Percentiles rank a stretch among this genome's conserved stretches.
Conservation (phyloP, 2,113 vertebrate genomes). For the Sorex fumeus region DNA sequence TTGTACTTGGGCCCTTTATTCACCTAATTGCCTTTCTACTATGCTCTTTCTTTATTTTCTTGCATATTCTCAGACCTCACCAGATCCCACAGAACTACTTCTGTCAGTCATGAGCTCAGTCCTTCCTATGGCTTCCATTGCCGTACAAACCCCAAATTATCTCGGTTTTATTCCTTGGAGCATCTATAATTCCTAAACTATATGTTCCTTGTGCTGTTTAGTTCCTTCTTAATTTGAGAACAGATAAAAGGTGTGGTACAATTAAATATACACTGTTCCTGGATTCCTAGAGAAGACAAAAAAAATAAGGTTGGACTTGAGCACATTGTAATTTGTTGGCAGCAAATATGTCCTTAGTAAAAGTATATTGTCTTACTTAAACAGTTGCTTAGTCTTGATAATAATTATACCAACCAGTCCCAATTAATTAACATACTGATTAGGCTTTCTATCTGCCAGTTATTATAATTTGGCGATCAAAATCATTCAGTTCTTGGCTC, state of each 20-base stretch:
- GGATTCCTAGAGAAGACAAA: slow-evolving; percentile 42
- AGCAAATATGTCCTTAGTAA: slow-evolving; percentile 9
- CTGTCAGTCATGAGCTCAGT: not conserved
- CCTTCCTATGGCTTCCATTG: not conserved
- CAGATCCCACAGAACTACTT: not conserved
- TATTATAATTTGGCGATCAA: slow-evolving; percentile 30
- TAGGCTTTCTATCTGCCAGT: slow-evolving; percentile 57
- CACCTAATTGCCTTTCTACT: not conserved
- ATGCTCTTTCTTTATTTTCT: not conserved
- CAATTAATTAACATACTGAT: slow-evolving; percentile 41
- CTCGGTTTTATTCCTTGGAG: slow-evolving; percentile 3
- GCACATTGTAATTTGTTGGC: slow-evolving; percentile 30
- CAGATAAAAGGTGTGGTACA: slow-evolving; percentile 32
- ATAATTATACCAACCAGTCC: slow-evolving; percentile 15
- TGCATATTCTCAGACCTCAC: not conserved
- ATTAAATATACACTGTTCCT: slow-evolving; percentile 30
- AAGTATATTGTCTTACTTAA: slow-evolving; percentile 51
- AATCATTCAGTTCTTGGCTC: not conserved
- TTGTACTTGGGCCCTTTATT: not conserved
- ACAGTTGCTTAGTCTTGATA: slow-evolving; percentile 45
- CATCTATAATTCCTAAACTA: not conserved
- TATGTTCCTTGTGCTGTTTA: slow-evolving; percentile 19
- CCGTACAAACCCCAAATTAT: not conserved
- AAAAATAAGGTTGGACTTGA: not conserved
- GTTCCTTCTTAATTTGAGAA: slow-evolving; percentile 45